Conservation (phyloP, 1,140 invertebrate species). For the Probaryconus sp. region DNA sequence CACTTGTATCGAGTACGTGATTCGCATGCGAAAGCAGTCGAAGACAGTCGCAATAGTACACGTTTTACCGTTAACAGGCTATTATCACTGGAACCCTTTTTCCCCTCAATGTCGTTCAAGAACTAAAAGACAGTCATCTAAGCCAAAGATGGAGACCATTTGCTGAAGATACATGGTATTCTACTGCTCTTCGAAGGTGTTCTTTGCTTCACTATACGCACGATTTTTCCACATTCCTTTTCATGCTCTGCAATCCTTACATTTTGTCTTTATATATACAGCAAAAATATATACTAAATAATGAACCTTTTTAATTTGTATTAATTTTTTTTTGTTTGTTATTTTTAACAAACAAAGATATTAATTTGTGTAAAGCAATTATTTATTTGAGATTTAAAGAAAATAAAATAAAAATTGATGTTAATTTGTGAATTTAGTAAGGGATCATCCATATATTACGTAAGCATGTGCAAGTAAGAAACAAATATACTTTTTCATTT, state of each 20-base stretch:
- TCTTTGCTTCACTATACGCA: background rate
- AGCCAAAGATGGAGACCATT: slow-evolving; percentile 53
- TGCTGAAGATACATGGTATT: slow-evolving; percentile 26
- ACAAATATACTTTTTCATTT: too few relatives aligned
- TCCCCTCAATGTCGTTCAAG: slow-evolving; percentile 25
- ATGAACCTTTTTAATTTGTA: too few relatives aligned
- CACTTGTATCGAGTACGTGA: slow-evolving; percentile 40
- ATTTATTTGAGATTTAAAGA: too few relatives aligned
- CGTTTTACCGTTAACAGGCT: slow-evolving; percentile 56
- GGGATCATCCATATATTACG: too few relatives aligned
- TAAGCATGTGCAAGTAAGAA: too few relatives aligned
- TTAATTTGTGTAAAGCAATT: too few relatives aligned
- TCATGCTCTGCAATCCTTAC: background rate
- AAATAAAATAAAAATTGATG: too few relatives aligned
- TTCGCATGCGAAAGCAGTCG: slow-evolving; percentile 45
- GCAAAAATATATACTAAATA: too few relatives aligned
- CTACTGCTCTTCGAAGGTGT: background rate
- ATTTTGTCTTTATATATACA: too few relatives aligned
- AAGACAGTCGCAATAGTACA: slow-evolving; percentile 46
- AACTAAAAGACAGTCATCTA: slow-evolving; percentile 50
- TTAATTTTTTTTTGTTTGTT: too few relatives aligned
- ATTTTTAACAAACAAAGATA: too few relatives aligned
- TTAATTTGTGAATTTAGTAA: too few relatives aligned
- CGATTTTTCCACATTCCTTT: slow-evolving; percentile 1
- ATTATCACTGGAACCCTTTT: slow-evolving; percentile 53